phyloP scores from a whole-genome alignment of 2,888 invertebrate species.

The Kuschelorhynchus macadamiae region DNA sequence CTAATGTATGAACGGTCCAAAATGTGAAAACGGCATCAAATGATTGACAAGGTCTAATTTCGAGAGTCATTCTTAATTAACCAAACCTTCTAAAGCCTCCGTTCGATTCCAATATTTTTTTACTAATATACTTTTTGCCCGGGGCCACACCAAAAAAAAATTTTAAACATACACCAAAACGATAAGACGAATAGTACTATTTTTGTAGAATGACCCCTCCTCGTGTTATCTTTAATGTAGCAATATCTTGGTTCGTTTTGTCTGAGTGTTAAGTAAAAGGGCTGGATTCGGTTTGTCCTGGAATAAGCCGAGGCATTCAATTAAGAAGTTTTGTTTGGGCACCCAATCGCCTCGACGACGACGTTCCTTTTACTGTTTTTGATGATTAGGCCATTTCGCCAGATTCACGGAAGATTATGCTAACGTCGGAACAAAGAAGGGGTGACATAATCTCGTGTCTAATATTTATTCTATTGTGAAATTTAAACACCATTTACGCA shows the following conservation, averaged over 20 bases:
- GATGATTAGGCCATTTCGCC: conserved; percentile 20
- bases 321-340: conserved; percentile 42
- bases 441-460: background rate
- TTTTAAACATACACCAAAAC: background rate
- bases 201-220: background rate
- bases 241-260: conserved; percentile 68
- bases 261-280: conserved; percentile 38
- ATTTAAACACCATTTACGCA: no score
- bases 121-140: no score
- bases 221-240: conserved; percentile 9
- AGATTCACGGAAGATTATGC: conserved; percentile 10
- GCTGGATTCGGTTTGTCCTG: conserved; percentile 27
- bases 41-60: no score
- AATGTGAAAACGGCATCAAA: no score
- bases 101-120: no score
- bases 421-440: background rate
- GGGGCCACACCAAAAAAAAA: no score
- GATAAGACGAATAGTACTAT: no score
- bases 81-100: no score
- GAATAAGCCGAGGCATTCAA: conserved; percentile 29
- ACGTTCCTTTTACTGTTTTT: conserved; percentile 29
- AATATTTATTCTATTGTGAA: conserved; percentile 12
- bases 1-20: no score
- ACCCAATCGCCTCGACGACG: conserved; percentile 21
- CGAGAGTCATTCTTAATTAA: no score